These are phyloP conservation scores for Rhogogaster chlorosoma DNA, from an alignment of 2,888 invertebrate species.

Conservation along the genomic window DNA sequence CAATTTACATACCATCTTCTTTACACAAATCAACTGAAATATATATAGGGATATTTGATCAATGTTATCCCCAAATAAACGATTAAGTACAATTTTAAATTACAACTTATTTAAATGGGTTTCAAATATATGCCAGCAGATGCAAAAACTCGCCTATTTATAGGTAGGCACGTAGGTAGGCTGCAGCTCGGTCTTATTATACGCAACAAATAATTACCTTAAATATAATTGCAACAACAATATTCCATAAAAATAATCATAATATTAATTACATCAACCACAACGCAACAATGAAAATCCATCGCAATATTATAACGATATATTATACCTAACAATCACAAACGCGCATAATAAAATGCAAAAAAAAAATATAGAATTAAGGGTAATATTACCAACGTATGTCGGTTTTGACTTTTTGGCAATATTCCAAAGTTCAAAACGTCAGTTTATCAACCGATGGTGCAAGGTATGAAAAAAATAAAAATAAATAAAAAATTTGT, in stretches of 20 bases:
- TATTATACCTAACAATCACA: slow-evolving; percentile 11
- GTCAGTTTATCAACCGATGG: neutral
- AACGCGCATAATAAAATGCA: neutral
- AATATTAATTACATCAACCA: slow-evolving; percentile 3
- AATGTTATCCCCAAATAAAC: slow-evolving; percentile 60
- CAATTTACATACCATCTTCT: slow-evolving; percentile 75
- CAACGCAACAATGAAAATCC: neutral
- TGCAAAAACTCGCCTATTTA: neutral
- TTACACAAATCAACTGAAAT: slow-evolving; percentile 76
- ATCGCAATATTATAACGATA: neutral
- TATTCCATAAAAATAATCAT: neutral
- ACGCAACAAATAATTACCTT: neutral
- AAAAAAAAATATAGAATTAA: neutral
- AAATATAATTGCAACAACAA: slow-evolving; percentile 1
- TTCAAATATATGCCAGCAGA: slow-evolving; percentile 20
- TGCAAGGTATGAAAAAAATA: neutral
- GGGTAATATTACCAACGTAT: neutral
- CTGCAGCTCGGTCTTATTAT: neutral
- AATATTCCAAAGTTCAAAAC: neutral
- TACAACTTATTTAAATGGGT: slow-evolving; percentile 1
- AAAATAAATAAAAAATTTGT: no score
- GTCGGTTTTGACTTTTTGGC: neutral
- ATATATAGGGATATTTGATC: slow-evolving; percentile 71
- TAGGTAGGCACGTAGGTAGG: neutral
- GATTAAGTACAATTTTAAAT: slow-evolving; percentile 49